Evolutionary conservation across 2,888 invertebrate genomes (phyloP), one percentile per base, ranked within the genome.

Genomic region (Stratiomys singularior): DNA sequence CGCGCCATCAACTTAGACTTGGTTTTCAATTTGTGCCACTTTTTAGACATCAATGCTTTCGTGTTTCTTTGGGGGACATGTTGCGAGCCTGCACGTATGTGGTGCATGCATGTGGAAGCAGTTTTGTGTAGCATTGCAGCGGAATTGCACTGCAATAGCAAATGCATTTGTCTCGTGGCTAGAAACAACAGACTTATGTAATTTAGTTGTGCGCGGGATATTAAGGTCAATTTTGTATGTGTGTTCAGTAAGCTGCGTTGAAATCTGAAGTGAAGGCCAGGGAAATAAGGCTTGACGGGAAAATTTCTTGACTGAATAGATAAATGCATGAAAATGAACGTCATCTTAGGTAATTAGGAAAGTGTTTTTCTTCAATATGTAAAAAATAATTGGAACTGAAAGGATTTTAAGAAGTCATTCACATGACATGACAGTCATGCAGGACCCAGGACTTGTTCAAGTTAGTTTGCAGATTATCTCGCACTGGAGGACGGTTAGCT

Each of bases 141-240:
- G 4, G 15, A 13, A 52, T 52, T 52, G 52, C 52, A 52, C 15
- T 13, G 52, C 4, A 52, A 52, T 4, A 4, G 52, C 52, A 25
- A 7, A 13, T 27, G 5, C 27, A 11, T 25, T 28, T 11, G 63
- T 63, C 66, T 66, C 18, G 30, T 66, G 66, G 37, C 37, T 30
- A 66, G 66, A 66, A 18, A 66, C 37, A 66, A 27, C 66, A 30
- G n/a, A 37, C 52, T 66, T 66, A 66, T 37, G 66, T 66, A 66
- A 66, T 13, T 9, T 64, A 18, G 27, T 15, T 52, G 28, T 64
- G 64, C 64, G 13, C 64, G 9, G 5, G 64, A 27, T 64, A 66
- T 66, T 66, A 66, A 66, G 37, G 66, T 66, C 37, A 66, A 66
- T 66, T 37, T 66, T 28, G 18, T 37, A 15, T 13, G 66, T 1